Conservation (phyloP, 2,113 vertebrate genomes). For the Lota lota region DNA sequence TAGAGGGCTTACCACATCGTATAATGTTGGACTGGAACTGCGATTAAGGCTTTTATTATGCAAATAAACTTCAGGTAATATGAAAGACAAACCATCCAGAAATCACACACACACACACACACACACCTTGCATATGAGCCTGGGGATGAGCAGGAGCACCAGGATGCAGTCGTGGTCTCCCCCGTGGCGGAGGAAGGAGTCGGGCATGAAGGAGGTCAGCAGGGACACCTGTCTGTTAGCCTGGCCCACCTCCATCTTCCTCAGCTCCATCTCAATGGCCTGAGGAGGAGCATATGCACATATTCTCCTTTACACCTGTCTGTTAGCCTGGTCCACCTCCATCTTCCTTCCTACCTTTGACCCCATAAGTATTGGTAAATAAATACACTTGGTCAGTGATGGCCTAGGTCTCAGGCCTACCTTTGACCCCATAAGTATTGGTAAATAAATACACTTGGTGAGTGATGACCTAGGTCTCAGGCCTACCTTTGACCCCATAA, state of each 20-base stretch:
- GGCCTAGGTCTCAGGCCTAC: too few relatives aligned
- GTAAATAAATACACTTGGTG: too few relatives aligned
- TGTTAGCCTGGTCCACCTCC: conserved; percentile 91
- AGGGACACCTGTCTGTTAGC: conserved; percentile 90
- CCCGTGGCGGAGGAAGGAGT: conserved; percentile 93
- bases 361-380: too few relatives aligned
- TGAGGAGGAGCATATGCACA: conserved; percentile 39
- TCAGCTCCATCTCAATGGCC: conserved; percentile 98
- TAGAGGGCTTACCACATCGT: too few relatives aligned
- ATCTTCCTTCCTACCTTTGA: too few relatives aligned
- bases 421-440: too few relatives aligned
- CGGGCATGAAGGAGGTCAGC: conserved; percentile 96
- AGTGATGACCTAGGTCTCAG: too few relatives aligned
- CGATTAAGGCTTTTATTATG: too few relatives aligned
- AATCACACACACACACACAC: not conserved
- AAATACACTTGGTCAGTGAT: too few relatives aligned
- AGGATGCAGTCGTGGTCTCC: conserved; percentile 92
- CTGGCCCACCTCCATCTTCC: conserved; percentile 96
- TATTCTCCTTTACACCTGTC: conserved; percentile 74
- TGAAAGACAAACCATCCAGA: too few relatives aligned
- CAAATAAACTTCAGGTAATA: too few relatives aligned
- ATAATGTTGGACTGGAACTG: too few relatives aligned
- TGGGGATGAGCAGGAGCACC: conserved; percentile 91
- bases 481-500: conserved; percentile 93
- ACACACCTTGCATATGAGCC: conserved; percentile 92